Conservation (phyloP, 1,140 invertebrate species). For the Trichogramma pretiosum region DNA sequence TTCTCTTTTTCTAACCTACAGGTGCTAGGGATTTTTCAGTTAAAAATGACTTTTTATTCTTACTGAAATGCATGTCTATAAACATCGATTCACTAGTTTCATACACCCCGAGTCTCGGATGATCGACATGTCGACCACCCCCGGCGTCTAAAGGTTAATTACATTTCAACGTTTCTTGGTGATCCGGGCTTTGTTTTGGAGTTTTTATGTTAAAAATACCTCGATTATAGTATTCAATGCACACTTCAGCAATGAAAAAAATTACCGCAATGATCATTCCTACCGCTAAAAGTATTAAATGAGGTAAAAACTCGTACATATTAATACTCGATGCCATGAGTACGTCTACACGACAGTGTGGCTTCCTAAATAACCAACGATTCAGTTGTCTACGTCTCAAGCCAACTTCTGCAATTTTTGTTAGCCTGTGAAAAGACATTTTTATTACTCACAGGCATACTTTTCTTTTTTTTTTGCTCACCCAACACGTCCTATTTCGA, state of each 20-base stretch:
- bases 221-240: too few relatives aligned
- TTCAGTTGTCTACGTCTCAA: slow-evolving; percentile 17
- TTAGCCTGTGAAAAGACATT: background rate
- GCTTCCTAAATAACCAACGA: slow-evolving; percentile 25
- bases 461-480: background rate
- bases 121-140: too few relatives aligned
- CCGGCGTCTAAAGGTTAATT: too few relatives aligned
- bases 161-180: too few relatives aligned
- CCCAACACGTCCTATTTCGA: slow-evolving; percentile 6
- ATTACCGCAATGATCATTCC: background rate
- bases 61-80: too few relatives aligned
- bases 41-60: too few relatives aligned
- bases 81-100: too few relatives aligned
- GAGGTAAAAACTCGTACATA: slow-evolving; percentile 1
- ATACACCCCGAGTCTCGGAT: too few relatives aligned
- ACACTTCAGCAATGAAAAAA: background rate
- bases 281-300: background rate
- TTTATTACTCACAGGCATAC: background rate
- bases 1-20: too few relatives aligned
- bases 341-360: slow-evolving; percentile 20
- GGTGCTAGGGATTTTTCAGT: too few relatives aligned
- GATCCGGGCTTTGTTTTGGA: too few relatives aligned
- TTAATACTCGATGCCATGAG: slow-evolving; percentile 16
- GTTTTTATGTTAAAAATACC: too few relatives aligned
- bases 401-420: slow-evolving; percentile 1